Evolutionary conservation across 2,888 invertebrate genomes (phyloP).

Genomic region (Spodoptera picta): DNA sequence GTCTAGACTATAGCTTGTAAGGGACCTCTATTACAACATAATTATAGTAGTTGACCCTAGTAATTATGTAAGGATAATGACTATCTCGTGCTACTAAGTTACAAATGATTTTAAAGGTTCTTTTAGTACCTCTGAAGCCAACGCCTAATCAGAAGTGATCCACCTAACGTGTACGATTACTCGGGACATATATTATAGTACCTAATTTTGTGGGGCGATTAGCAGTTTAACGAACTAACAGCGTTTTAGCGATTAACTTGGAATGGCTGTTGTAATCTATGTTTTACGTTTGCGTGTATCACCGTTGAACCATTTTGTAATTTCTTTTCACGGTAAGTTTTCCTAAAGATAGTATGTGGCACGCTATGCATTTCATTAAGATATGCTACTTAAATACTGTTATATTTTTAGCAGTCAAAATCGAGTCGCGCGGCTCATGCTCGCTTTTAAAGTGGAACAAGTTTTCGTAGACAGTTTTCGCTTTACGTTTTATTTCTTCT

Average conservation of each 20-base stretch:
- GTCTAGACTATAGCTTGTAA: too few species aligned
- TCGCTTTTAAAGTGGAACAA: conserved; percentile 7
- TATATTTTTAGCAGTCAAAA: conserved; percentile 27
- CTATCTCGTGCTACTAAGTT: conserved; percentile 8
- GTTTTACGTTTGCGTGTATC: conserved; percentile 56
- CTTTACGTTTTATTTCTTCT: conserved; percentile 21
- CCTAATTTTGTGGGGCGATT: conserved; percentile 66
- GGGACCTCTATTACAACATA: too few species aligned
- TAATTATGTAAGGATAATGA: too few species aligned
- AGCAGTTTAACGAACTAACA: conserved; percentile 65
- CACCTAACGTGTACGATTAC: conserved; percentile 56
- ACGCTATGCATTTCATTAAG: conserved; percentile 50
- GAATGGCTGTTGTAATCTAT: conserved; percentile 56
- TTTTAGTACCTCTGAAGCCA: conserved; percentile 37
- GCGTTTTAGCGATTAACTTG: conserved; percentile 63
- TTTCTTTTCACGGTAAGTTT: conserved; percentile 31
- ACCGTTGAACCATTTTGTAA: conserved; percentile 24
- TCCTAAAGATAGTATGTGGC: conserved; percentile 32
- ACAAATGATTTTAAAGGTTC: conserved; percentile 21
- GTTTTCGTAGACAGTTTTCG: conserved; percentile 7
- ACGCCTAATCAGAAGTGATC: conserved; percentile 52
- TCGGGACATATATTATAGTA: conserved; percentile 63
- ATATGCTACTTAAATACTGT: conserved; percentile 33
- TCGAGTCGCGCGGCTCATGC: neutral
- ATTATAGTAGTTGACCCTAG: too few species aligned